These are phyloP conservation scores for Antedon mediterranea DNA, from an alignment of 53 echinoderm and acorn worm genomes.

Conservation along the genomic window DNA sequence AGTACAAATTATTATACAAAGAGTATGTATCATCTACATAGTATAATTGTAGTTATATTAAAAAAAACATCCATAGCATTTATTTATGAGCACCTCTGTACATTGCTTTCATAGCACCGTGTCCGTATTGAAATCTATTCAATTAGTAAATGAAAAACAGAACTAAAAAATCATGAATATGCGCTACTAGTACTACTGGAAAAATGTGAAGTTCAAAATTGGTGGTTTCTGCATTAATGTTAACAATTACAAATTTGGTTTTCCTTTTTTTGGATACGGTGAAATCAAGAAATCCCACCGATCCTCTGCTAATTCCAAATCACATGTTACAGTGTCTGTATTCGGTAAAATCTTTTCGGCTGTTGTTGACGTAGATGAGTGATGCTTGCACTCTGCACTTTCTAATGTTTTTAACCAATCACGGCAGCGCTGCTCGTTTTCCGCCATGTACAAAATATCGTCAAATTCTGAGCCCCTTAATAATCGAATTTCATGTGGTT, in stretches of 20 bases:
- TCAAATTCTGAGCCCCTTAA: neutral
- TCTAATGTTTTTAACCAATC: neutral
- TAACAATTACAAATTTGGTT: neutral
- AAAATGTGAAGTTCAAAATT: too few relatives aligned
- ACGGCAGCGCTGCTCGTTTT: neutral
- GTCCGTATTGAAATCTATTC: too few relatives aligned
- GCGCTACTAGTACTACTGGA: too few relatives aligned
- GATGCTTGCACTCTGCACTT: neutral
- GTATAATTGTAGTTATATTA: too few relatives aligned
- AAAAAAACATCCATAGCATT: too few relatives aligned
- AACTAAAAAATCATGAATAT: too few relatives aligned
- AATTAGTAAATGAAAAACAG: too few relatives aligned
- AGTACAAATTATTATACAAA: too few relatives aligned
- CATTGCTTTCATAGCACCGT: too few relatives aligned
- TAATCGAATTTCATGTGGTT: neutral
- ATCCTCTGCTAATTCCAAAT: neutral
- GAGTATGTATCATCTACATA: too few relatives aligned
- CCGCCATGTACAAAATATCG: neutral
- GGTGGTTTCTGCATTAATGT: too few relatives aligned
- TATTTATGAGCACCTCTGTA: too few relatives aligned
- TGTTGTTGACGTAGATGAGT: neutral
- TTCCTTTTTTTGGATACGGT: neutral
- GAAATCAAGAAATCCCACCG: neutral
- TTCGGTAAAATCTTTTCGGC: neutral
- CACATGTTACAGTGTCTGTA: neutral